Evolutionary conservation across 2,888 invertebrate genomes (phyloP).

Genomic region (Platerodrilus igneus): DNA sequence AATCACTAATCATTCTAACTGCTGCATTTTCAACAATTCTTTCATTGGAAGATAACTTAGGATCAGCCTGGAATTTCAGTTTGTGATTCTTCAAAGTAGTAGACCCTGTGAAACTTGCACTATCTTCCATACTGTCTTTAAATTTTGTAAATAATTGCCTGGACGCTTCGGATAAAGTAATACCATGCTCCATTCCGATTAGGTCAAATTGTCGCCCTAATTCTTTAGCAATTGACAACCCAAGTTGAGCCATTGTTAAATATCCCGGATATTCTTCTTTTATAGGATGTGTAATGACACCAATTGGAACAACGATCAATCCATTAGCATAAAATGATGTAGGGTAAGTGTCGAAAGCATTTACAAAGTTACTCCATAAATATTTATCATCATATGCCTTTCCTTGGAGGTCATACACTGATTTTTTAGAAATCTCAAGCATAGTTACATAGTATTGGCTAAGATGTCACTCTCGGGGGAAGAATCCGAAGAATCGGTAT

Average conservation of each 20-base stretch:
- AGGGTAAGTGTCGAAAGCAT: slow-evolving; percentile 22
- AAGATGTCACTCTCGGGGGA: background rate
- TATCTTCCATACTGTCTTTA: slow-evolving; percentile 14
- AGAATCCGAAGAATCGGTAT: background rate
- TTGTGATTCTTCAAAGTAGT: no score
- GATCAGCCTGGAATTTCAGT: slow-evolving; percentile 25
- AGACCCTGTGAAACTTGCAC: no score
- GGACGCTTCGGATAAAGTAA: slow-evolving; percentile 17
- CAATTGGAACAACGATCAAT: slow-evolving; percentile 30
- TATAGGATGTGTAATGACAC: slow-evolving; percentile 19
- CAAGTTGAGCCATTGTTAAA: slow-evolving; percentile 30
- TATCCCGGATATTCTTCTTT: slow-evolving; percentile 32
- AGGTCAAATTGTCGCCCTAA: slow-evolving; percentile 36
- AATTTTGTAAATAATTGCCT: no score
- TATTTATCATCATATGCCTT: no score
- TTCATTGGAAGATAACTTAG: slow-evolving; percentile 25
- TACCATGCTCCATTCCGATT: slow-evolving; percentile 28
- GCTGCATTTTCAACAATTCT: slow-evolving; percentile 34
- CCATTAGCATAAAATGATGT: slow-evolving; percentile 25
- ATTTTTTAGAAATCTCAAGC: no score
- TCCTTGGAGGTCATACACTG: no score
- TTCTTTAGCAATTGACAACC: slow-evolving; percentile 33
- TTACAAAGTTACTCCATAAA: slow-evolving; percentile 27
- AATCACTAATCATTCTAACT: slow-evolving; percentile 25
- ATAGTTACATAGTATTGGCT: no score